These are phyloP conservation scores for Channa striata DNA, from an alignment of 2,797 vertebrate species.

Conservation along the genomic window DNA sequence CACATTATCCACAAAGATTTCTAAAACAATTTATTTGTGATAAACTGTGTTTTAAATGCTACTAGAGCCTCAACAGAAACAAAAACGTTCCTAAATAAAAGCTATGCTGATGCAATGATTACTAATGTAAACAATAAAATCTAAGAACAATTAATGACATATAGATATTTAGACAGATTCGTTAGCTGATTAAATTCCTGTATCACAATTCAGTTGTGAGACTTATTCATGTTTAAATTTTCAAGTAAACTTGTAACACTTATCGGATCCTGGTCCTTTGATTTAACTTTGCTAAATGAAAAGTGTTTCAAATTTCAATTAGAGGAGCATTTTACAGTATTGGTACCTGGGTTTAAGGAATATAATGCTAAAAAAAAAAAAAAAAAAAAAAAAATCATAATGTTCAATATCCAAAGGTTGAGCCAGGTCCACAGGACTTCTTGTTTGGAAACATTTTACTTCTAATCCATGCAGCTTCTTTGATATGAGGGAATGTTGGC, in stretches of 20 bases:
- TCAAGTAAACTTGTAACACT: background rate
- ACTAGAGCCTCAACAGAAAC: background rate
- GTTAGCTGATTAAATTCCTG: background rate
- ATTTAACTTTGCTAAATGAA: background rate
- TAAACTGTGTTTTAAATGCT: background rate
- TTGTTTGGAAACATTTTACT: too few species aligned
- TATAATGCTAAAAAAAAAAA: too few species aligned
- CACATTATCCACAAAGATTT: too few species aligned
- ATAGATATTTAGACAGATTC: background rate
- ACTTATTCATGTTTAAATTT: background rate
- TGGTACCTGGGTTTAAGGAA: background rate
- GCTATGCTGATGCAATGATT: background rate
- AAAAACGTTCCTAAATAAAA: background rate
- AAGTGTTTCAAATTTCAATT: background rate
- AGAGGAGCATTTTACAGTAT: background rate
- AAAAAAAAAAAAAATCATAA: too few species aligned
- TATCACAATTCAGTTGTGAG: background rate
- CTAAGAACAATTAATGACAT: background rate
- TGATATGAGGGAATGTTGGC: too few species aligned
- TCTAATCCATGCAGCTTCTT: too few species aligned
- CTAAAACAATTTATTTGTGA: background rate
- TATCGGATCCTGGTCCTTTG: background rate
- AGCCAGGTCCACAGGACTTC: too few species aligned
- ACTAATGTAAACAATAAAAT: background rate
- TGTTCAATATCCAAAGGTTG: too few species aligned